Percentiles rank a stretch among this genome's conserved stretches.
Evolutionary conservation across 1,140 invertebrate species (phyloP).

Genomic region (Frieseomelitta varia): DNA sequence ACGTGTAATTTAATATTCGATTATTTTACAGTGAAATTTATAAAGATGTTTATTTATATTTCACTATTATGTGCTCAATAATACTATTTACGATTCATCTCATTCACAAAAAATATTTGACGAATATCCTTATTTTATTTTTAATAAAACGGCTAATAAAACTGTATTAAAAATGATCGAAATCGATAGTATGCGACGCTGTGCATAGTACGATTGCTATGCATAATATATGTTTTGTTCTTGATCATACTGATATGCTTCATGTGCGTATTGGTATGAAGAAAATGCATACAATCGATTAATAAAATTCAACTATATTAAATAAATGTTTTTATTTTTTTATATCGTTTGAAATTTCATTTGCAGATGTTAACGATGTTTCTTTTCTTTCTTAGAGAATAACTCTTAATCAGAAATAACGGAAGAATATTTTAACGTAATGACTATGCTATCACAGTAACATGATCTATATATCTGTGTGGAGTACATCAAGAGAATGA

Average conservation of each 20-base stretch:
- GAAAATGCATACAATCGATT: slow-evolving; percentile 39
- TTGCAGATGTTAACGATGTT: background rate
- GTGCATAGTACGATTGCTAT: slow-evolving; percentile 57
- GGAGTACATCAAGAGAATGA: too few species aligned
- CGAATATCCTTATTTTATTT: slow-evolving; percentile 2
- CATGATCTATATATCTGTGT: too few species aligned
- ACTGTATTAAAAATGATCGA: slow-evolving; percentile 55
- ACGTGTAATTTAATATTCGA: slow-evolving; percentile 4
- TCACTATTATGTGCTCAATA: slow-evolving; percentile 60
- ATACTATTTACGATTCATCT: slow-evolving; percentile 51
- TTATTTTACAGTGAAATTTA: slow-evolving; percentile 76
- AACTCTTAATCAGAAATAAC: background rate
- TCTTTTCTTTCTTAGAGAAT: background rate
- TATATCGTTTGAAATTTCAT: slow-evolving; percentile 3
- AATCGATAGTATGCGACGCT: slow-evolving; percentile 58
- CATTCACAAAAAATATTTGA: slow-evolving; percentile 41
- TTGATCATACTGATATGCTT: slow-evolving; percentile 40
- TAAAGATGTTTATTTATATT: slow-evolving; percentile 69
- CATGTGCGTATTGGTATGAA: slow-evolving; percentile 6
- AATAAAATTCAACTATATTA: slow-evolving; percentile 41
- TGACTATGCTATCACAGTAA: too few species aligned
- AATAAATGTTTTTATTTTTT: slow-evolving; percentile 26
- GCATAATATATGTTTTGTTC: slow-evolving; percentile 54
- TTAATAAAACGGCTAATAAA: slow-evolving; percentile 38
- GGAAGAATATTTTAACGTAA: too few species aligned